Base-by-base conservation (phyloP, 2,888 invertebrate species). In the Hoplodrina blanda region DNA sequence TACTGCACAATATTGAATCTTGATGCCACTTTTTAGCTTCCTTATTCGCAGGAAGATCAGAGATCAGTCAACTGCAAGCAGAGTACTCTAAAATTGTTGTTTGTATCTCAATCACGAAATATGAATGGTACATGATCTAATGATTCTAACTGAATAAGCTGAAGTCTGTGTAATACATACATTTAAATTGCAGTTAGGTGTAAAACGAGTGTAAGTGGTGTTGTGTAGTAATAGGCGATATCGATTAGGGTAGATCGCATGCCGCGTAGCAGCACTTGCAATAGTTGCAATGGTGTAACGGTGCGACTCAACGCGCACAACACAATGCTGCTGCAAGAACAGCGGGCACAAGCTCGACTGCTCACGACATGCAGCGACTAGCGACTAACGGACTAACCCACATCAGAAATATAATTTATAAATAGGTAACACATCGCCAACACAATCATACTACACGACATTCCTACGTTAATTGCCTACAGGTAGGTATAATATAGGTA, bases 341-440 rank as follows among this genome's bases (percentile, higher is more conserved):
- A 41, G 52, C 30, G 46, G n/a, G n/a, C 52, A 30, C 30, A 30
- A 56, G 52, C 25, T 56, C 69, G 46, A 20, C 69, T 62, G 20
- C 82, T 66, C 74, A 61, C 57, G 57, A 46, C 44, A 46, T 68
- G 60, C 62, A 54, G 44, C 63, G 46, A 69, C 73, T 72, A 54
- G 54, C 63, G 63, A 73, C 78, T 73, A 62, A 63, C 50, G 62
- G 60, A 73, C 78, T 73, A 63, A 63, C 50, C 69, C 64, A 49
- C 54, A 53, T 62, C 70, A 81, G 56, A 72, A 64, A 74, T 61
- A 81, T 78, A 70, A 84, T 86, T 84, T 85, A 82, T 82, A 87
- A 83, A 82, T 78, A 46, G 46, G 46, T 46, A 65, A 78, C 75
- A 74, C 75, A 78, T 73, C 74, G 69, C 76, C 73, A 71, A 73